Base-by-base conservation (phyloP, 53 echinoderm and acorn worm genomes). In the Antedon mediterranea region DNA sequence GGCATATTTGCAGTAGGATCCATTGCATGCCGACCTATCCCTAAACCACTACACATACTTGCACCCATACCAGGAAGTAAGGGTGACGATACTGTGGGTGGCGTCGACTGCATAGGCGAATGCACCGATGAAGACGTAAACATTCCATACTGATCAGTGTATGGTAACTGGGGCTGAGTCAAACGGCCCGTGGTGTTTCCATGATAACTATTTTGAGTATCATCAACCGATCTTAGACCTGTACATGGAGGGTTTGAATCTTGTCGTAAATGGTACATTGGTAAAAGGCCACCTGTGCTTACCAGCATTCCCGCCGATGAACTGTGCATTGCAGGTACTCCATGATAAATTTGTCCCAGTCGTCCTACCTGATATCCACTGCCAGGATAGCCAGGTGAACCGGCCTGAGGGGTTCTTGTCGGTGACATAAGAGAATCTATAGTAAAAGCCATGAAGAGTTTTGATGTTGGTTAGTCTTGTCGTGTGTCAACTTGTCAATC, bases 401-500 rank as follows among this genome's bases (percentile, higher is more conserved):
- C 57, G 23, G 23, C 57, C 23, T 57, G 57, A 57, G 57, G 57
- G 57, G 80, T 80, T 8, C 30, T 72, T 15, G 84, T 31, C n/a
- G 88, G 81, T 29, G 88, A 84, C 76, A 88, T 88, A 43, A 88
- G 30, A 31, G 88, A 88, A 31, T 88, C 88, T 33, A 88, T 83
- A 26, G 83, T 88, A 78, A 88, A 88, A 43, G 88, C 88, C 88
- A 88, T 88, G 27, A 74, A 72, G 72, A 77, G 72, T 79, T 84
- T 81, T 0, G 85, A 77, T 29, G 74, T 81, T 79, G n/a, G n/a
- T n/a, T 81, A 81, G 76, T 81, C 78, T 71, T 85, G 85, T 74
- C 34, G 57, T 18, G 23, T 26, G 23, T 57, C 20, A 57, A 57
- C 57, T 57, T 23, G 57, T 57, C 57, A 57, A 57, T 57, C 57